phyloP scores from a whole-genome alignment of 2,113 vertebrate genomes.

The Peromyscus californicus region DNA sequence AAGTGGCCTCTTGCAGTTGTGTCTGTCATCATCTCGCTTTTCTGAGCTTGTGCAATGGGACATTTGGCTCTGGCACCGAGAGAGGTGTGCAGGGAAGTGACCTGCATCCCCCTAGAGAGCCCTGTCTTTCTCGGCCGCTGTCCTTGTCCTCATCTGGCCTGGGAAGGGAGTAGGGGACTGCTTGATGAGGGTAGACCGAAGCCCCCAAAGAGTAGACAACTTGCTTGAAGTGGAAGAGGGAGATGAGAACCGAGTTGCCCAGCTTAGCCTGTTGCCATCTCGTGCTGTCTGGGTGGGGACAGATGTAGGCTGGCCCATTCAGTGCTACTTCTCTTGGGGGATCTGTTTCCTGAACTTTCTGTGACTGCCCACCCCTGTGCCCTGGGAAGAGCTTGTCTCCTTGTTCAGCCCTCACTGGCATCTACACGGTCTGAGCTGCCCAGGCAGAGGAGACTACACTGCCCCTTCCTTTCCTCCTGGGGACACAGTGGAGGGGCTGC shows the following conservation, averaged over 20 bases:
- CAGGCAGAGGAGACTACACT: not conserved
- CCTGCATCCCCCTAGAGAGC: not conserved
- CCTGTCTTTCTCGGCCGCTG: not conserved
- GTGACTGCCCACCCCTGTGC: not conserved
- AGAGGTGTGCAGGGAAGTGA: not conserved
- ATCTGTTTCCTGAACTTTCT: slow-evolving; percentile 67
- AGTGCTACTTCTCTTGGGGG: not conserved
- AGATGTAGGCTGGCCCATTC: not conserved
- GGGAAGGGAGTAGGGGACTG: not conserved
- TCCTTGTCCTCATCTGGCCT: not conserved
- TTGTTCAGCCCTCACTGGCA: slow-evolving; percentile 9
- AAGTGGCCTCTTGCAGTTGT: slow-evolving; percentile 39
- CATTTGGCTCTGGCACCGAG: not conserved
- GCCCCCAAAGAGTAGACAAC: not conserved
- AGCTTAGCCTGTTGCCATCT: not conserved
- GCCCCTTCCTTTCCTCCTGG: not conserved
- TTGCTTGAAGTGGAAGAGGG: not conserved
- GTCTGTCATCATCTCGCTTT: slow-evolving; percentile 26
- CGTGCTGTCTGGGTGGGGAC: not conserved
- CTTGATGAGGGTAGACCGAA: not conserved
- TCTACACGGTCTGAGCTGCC: slow-evolving; percentile 4
- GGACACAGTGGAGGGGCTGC: not conserved
- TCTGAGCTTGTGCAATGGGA: slow-evolving; percentile 46
- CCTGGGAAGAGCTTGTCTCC: slow-evolving; percentile 33
- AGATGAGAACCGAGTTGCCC: not conserved